Conservation (phyloP, 2,888 invertebrate species). For the Calameuta idolon region DNA sequence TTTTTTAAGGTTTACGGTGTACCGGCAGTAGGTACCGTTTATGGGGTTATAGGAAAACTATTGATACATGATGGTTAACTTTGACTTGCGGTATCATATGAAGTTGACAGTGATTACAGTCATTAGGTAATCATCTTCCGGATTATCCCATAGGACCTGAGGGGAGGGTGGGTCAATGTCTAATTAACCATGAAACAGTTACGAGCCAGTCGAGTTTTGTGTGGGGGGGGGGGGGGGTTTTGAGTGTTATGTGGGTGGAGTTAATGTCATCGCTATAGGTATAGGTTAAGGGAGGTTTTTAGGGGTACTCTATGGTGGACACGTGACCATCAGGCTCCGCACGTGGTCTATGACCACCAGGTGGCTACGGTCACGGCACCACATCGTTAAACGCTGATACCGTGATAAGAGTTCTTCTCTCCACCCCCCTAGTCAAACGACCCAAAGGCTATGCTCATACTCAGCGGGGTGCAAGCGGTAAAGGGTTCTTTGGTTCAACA, state of each 20-base stretch:
- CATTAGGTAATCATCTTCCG: neutral
- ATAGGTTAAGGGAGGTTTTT: constrained; percentile 12
- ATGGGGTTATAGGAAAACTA: neutral
- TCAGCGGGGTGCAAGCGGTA: neutral
- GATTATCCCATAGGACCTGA: neutral
- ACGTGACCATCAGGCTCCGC: constrained; percentile 57
- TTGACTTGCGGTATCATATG: neutral
- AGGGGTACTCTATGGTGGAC: constrained; percentile 51
- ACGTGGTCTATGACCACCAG: constrained; percentile 54
- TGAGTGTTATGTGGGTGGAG: neutral
- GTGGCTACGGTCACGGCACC: constrained; percentile 53
- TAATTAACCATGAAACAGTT: constrained; percentile 7
- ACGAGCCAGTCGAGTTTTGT: neutral
- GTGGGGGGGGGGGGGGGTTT: neutral
- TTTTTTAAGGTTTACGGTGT: neutral
- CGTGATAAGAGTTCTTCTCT: constrained; percentile 45
- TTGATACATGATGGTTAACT: neutral
- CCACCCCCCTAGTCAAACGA: neutral
- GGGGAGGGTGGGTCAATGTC: neutral
- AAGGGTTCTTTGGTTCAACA: neutral
- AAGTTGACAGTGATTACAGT: neutral
- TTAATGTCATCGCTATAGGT: neutral
- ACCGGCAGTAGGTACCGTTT: neutral
- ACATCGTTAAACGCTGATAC: constrained; percentile 54
- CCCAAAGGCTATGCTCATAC: neutral